These are phyloP conservation scores for Lasioglossum baleicum DNA, from an alignment of 1,140 invertebrate genomes.

Conservation along the genomic window DNA sequence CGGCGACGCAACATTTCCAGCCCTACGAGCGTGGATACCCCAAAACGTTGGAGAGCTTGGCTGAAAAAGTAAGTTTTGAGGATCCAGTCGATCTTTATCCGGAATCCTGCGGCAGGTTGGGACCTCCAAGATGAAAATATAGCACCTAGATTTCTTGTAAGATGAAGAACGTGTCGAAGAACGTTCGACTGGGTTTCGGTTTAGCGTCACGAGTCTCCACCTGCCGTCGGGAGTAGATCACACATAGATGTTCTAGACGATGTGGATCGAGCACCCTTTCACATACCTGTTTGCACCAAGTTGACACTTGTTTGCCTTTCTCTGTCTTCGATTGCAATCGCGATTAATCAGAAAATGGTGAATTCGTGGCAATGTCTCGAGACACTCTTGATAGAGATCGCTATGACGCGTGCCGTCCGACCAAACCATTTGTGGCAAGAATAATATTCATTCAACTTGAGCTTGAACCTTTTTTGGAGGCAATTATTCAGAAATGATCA, in stretches of 20 bases:
- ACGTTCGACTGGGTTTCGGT: neutral
- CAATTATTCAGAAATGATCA: neutral
- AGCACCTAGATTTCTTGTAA: no score
- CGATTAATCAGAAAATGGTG: constrained; percentile 60
- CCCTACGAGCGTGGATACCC: constrained; percentile 90
- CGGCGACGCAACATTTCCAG: constrained; percentile 88
- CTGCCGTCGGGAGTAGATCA: constrained; percentile 59
- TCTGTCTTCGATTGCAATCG: constrained; percentile 64
- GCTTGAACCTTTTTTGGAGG: neutral
- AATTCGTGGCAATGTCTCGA: constrained; percentile 64
- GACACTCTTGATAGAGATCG: constrained; percentile 57
- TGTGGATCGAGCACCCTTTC: constrained; percentile 77
- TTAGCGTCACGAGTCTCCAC: constrained; percentile 49
- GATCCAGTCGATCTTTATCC: constrained; percentile 4
- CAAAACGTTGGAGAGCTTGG: constrained; percentile 93
- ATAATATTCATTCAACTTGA: no score
- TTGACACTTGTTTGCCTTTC: constrained; percentile 77
- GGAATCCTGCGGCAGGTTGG: constrained; percentile 40
- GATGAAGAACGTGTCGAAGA: neutral
- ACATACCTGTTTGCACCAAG: constrained; percentile 77
- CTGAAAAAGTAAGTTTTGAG: constrained; percentile 86
- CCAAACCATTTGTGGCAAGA: constrained; percentile 31
- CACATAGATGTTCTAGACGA: constrained; percentile 75
- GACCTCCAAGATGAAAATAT: neutral
- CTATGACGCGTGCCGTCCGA: constrained; percentile 25